phyloP scores from a whole-genome alignment of 2,797 vertebrate species.

The Synanceia verrucosa region DNA sequence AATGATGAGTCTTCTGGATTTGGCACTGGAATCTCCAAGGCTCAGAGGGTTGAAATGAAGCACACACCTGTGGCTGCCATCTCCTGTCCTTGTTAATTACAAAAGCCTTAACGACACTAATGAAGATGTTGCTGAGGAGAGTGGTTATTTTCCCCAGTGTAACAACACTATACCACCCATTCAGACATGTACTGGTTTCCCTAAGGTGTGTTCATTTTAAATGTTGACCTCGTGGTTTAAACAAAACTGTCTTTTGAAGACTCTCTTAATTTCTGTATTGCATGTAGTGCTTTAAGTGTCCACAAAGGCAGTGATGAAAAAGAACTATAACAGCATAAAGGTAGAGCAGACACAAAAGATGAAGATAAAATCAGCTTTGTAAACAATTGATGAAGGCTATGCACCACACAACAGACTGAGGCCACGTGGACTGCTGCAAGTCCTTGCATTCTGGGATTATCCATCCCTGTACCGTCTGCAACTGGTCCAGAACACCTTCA shows the following conservation, averaged over 20 bases:
- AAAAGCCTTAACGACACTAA: slow-evolving; percentile 28
- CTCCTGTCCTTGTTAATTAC: not conserved
- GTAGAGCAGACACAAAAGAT: too few species aligned
- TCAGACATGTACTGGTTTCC: not conserved
- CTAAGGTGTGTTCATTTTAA: not conserved
- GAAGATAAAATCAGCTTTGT: too few species aligned
- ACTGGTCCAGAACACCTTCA: too few species aligned
- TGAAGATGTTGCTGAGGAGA: slow-evolving; percentile 37
- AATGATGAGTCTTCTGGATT: not conserved
- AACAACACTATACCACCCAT: not conserved
- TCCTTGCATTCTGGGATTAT: too few species aligned
- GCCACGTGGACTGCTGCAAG: too few species aligned
- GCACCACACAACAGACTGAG: not conserved
- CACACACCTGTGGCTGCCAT: not conserved
- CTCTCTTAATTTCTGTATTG: not conserved
- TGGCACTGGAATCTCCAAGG: slow-evolving; percentile 3
- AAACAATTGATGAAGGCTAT: not conserved
- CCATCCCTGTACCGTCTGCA: too few species aligned
- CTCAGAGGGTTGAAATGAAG: not conserved
- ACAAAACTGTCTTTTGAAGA: not conserved
- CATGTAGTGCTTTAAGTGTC: too few species aligned
- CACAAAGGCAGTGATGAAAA: not conserved
- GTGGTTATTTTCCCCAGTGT: slow-evolving; percentile 12
- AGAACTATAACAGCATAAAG: not conserved
- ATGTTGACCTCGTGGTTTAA: not conserved